Evolutionary conservation across 1,140 invertebrate species (phyloP).

Genomic region (Acromyrmex echinatior): DNA sequence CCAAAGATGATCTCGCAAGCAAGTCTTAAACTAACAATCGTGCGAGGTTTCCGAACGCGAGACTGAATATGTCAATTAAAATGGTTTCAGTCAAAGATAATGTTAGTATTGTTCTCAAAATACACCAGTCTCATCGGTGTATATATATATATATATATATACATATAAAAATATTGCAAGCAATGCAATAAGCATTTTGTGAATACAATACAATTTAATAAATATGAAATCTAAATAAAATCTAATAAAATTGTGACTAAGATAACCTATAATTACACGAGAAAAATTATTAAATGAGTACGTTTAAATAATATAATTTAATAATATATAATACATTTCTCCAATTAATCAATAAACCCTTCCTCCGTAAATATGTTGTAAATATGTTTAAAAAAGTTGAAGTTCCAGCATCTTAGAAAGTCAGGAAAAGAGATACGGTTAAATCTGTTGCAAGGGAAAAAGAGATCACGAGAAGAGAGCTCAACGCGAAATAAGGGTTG

Average conservation of each 20-base stretch:
- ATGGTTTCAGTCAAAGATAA: constrained; percentile 55
- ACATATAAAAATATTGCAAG: background rate
- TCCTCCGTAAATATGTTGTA: background rate
- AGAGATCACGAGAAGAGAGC: constrained; percentile 29
- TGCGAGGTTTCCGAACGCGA: constrained; percentile 2
- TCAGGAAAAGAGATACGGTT: background rate
- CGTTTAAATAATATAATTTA: background rate
- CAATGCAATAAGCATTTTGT: background rate
- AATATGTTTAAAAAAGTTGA: background rate
- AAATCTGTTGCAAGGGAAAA: background rate
- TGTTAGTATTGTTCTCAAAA: constrained; percentile 65
- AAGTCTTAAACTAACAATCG: constrained; percentile 7
- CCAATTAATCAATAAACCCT: background rate
- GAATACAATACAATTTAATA: background rate
- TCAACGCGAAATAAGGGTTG: constrained; percentile 52
- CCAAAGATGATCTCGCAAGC: background rate
- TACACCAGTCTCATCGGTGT: constrained; percentile 4
- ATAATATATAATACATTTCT: background rate
- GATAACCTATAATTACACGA: background rate
- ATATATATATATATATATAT: background rate
- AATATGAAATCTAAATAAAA: background rate
- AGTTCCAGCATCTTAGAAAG: constrained; percentile 4
- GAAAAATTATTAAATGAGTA: background rate
- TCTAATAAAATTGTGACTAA: background rate
- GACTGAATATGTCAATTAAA: constrained; percentile 64